Conservation (phyloP, 2,888 invertebrate genomes). For the Apotomis capreana region DNA sequence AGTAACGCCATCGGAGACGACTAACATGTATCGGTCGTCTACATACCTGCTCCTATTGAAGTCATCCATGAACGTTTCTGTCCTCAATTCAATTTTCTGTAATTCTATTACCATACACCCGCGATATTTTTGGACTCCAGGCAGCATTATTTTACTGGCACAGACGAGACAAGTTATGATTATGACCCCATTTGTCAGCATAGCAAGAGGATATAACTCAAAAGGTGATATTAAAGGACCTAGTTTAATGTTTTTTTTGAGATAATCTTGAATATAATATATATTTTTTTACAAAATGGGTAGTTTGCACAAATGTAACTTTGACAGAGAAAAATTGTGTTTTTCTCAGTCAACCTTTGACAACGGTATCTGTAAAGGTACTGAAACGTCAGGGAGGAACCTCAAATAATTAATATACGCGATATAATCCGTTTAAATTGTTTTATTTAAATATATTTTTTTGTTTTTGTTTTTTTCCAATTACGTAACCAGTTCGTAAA, state of each 20-base stretch:
- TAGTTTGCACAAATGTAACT: too few relatives aligned
- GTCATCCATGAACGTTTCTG: not conserved
- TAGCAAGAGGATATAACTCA: constrained; percentile 4
- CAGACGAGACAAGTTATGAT: constrained; percentile 16
- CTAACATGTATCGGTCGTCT: too few relatives aligned
- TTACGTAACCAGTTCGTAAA: too few relatives aligned
- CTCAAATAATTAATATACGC: too few relatives aligned
- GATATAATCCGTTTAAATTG: too few relatives aligned
- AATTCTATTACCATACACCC: not conserved
- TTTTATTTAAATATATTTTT: not conserved
- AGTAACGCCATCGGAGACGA: too few relatives aligned
- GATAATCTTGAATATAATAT: not conserved
- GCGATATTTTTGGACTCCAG: constrained; percentile 1
- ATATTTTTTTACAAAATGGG: not conserved
- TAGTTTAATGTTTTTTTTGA: not conserved
- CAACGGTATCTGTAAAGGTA: too few relatives aligned
- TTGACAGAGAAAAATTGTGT: too few relatives aligned
- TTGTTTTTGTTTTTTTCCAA: not conserved
- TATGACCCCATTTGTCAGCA: constrained; percentile 18
- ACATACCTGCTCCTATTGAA: not conserved
- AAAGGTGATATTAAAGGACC: constrained; percentile 2
- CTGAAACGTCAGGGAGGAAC: too few relatives aligned
- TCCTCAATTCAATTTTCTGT: not conserved
- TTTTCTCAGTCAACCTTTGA: too few relatives aligned
- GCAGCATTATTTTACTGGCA: constrained; percentile 15